Evolutionary conservation across 53 echinoderm and acorn worm species (phyloP).

Genomic region (Echinarachnius parma): DNA sequence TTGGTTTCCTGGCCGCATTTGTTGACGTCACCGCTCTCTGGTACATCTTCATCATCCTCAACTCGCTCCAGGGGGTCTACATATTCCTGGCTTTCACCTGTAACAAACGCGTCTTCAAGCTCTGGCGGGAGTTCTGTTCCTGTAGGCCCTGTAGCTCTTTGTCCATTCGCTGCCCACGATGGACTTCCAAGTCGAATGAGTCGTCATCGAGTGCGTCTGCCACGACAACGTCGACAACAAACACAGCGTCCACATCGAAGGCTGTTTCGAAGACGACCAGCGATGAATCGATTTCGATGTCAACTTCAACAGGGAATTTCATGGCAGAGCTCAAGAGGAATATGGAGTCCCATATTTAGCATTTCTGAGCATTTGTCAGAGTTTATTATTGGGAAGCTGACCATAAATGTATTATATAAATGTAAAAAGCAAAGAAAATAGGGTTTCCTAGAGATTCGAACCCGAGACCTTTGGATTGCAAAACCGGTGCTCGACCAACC

Average conservation of each 20-base stretch:
- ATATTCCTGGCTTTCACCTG: constrained; percentile 68
- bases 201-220: background rate
- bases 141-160: constrained; percentile 3
- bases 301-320: background rate
- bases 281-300: constrained; percentile 9
- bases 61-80: constrained; percentile 64
- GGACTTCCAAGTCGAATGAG: background rate
- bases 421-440: no score
- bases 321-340: background rate
- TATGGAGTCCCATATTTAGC: no score
- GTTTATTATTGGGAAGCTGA: no score
- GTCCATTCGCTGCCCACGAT: background rate
- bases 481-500: no score
- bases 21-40: constrained; percentile 37
- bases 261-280: background rate
- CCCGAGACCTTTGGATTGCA: no score
- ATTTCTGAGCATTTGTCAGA: no score
- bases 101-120: constrained; percentile 58
- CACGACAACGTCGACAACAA: background rate
- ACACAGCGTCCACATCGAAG: background rate
- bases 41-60: constrained; percentile 63
- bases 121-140: constrained; percentile 48
- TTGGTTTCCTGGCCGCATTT: constrained; percentile 66
- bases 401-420: no score
- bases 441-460: no score